Evolutionary conservation across 2,888 invertebrate species (phyloP).

Genomic region (Acholoe squamosa): DNA sequence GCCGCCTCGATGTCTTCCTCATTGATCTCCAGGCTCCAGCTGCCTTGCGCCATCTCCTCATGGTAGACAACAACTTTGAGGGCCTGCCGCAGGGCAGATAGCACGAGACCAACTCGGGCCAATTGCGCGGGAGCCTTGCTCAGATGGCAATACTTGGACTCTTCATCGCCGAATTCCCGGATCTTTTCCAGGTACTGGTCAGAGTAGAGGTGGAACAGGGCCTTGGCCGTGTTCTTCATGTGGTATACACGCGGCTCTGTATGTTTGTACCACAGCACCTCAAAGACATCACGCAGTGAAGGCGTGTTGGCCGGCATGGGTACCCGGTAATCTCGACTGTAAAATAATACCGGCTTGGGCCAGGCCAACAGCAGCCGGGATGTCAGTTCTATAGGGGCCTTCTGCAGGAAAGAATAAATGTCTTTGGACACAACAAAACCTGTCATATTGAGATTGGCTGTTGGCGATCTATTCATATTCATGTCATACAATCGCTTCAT

Average conservation of each 20-base stretch:
- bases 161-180: constrained; percentile 51
- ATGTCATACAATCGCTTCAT: constrained; percentile 62
- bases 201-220: constrained; percentile 61
- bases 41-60: constrained; percentile 64
- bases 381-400: constrained; percentile 51
- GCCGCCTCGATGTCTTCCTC: constrained; percentile 65
- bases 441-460: constrained; percentile 60
- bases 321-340: constrained; percentile 62
- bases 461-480: constrained; percentile 33
- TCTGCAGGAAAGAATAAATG: constrained; percentile 46
- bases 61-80: constrained; percentile 68
- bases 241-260: constrained; percentile 58
- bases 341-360: constrained; percentile 60
- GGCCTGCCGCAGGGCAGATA: constrained; percentile 66
- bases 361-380: constrained; percentile 64
- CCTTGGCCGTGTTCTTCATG: constrained; percentile 64
- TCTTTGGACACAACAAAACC: constrained; percentile 64
- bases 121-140: constrained; percentile 66
- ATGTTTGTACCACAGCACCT: constrained; percentile 62
- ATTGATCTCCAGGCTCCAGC: constrained; percentile 62
- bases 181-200: constrained; percentile 62
- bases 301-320: constrained; percentile 68
- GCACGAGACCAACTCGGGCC: constrained; percentile 58
- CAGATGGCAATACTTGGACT: constrained; percentile 56
- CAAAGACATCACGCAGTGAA: constrained; percentile 62